Evolutionary conservation across 2,797 vertebrate genomes (phyloP), one percentile per base, ranked within the genome.

Genomic region (Phalanger gymnotis): DNA sequence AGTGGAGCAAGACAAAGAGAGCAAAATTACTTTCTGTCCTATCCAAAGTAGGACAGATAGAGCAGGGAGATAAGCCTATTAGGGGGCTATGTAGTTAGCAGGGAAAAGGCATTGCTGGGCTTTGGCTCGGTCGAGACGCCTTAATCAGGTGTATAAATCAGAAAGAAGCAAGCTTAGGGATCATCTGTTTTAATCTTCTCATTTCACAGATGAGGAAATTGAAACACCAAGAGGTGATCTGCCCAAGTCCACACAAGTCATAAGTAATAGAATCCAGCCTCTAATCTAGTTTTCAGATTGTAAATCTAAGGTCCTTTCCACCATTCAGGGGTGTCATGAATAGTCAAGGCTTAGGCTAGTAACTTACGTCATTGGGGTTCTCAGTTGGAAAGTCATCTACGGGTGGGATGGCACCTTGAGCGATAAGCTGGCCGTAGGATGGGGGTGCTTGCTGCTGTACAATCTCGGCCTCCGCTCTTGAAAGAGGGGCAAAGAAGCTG

Each of bases 341-440:
- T 55, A 73, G 11, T 12, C 13, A 6, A 5, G 87, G 81, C n/a
- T 47, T 27, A 14, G 54, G 66, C 7, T 27, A 91, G 47, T 27
- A 53, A 96, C 98, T 99, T 96, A 99, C 99, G 97, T 99, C 99
- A 90, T 98, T 99, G 7, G 99, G 99, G 96, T 99, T 99, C 97
- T 99, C 99, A 1, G 99, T 99, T 53, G 99, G 99, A 96, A 99
- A 99, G 98, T 99, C 99, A 92, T 99, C 99, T 52, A 99, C 99
- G 14, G 99, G 99, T 0, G 99, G 99, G 95, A 99, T 99, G 97
- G 99, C 98, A 3, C 99, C 99, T 97, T 99, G 99, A 22, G 99
- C 99, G 0, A 99, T 99, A 95, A 99, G 99, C 97, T 99, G 99
- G 95, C 99, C 99, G 0, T 99, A 99, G 54, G 99, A 99, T 0